Base-by-base conservation (phyloP, 2,797 vertebrate species). In the Clarias pachynema region DNA sequence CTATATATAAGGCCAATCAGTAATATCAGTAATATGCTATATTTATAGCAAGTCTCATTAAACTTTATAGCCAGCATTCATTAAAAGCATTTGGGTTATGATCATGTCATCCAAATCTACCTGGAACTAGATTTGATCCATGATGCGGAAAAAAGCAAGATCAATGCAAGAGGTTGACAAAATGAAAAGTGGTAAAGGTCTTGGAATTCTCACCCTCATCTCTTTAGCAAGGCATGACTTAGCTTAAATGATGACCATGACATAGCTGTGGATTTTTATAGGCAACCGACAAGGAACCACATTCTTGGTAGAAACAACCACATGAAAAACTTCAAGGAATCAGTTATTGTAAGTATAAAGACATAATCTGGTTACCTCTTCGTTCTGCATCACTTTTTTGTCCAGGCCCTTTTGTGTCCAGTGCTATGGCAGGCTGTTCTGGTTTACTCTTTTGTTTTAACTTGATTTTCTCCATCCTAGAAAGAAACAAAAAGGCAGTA, bases 391-490 rank as follows among this genome's bases (percentile, higher is more conserved):
- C 62, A 93, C 92, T 90, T 37, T 83, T 89, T 68, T 81, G 87
- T 60, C 85, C 90, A 85, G 86, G 79, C 40, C 81, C 88, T 20
- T 73, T 62, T 78, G 60, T 86, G 72, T 90, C 60, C 74, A 81
- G 85, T 34, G 81, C 34, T 87, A 86, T 75, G 16, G 57, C 83
- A 59, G 74, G 31, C 44, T 90, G 34, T 44, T 66, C 86, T 10
- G 93, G 91, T 24, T 31, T 87, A 87, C 90, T 83, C 88, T 93
- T 95, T 89, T 95, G 92, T 89, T 95, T 95, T 6, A 86, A 91
- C 92, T 95, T 96, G 80, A 95, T 97, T 89, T 92, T 92, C 87
- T 97, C 95, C 94, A 95, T 96, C 89, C 95, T 96, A 16, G 31
- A 1, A 22, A 7, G 86, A 83, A 86, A 83, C 86, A 18, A 44